These are phyloP conservation scores for Contarinia nasturtii DNA, from an alignment of 1,140 invertebrate genomes.

Conservation along the genomic window DNA sequence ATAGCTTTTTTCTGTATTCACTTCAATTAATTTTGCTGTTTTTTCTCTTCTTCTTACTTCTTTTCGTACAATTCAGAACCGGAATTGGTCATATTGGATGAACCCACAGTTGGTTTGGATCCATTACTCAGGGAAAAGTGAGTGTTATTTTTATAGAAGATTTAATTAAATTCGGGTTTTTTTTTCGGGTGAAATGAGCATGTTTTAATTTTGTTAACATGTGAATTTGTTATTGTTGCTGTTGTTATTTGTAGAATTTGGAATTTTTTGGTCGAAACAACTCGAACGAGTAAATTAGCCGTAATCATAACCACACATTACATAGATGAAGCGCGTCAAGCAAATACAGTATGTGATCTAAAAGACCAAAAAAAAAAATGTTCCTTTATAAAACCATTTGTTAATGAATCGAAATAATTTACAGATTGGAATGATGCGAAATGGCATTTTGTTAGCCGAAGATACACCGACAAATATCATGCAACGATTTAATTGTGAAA, in stretches of 20 bases:
- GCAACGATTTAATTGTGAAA: conserved; percentile 36
- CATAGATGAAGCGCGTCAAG: conserved; percentile 77
- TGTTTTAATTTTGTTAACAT: conserved; percentile 1
- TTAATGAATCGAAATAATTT: no score
- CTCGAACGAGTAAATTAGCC: conserved; percentile 42
- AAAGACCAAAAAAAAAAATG: no score
- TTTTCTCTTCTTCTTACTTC: no score
- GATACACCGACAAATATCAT: conserved; percentile 51
- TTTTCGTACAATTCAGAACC: no score
- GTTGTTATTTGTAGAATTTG: conserved; percentile 79
- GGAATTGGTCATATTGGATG: conserved; percentile 74
- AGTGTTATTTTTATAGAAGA: conserved; percentile 26
- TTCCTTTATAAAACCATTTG: no score
- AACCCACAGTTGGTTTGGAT: conserved; percentile 84
- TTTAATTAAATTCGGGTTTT: conserved; percentile 1
- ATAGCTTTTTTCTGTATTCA: no score
- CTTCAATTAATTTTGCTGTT: no score
- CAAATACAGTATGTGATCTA: conserved; percentile 43
- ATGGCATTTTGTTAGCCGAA: conserved; percentile 69
- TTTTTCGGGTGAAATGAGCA: no score
- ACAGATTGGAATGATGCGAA: conserved; percentile 76
- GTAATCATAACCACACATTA: conserved; percentile 90
- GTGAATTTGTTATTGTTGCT: no score
- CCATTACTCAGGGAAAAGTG: conserved; percentile 71
- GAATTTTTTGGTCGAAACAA: conserved; percentile 62